These are phyloP conservation scores for Ceyx cyanopectus DNA, from an alignment of 2,113 vertebrate genomes.

Conservation along the genomic window DNA sequence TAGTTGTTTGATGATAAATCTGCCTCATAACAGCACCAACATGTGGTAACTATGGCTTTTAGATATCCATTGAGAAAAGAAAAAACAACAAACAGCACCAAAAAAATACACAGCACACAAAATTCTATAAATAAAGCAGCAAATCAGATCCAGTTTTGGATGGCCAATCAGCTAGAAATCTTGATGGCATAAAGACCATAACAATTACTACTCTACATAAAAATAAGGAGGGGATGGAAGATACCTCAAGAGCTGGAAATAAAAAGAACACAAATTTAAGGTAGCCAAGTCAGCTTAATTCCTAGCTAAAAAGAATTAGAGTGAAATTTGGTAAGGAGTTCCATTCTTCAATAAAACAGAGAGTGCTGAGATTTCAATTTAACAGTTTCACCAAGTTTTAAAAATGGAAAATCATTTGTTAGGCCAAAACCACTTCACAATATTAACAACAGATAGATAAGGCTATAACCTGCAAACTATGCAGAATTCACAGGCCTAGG, in stretches of 20 bases:
- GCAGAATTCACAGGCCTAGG: background rate
- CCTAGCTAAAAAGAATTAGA: background rate
- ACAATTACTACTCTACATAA: background rate
- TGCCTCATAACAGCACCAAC: background rate
- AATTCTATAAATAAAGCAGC: background rate
- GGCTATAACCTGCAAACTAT: background rate
- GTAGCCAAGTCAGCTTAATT: background rate
- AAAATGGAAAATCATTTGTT: background rate
- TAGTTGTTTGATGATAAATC: background rate
- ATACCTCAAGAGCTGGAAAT: background rate
- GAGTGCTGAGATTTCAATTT: background rate
- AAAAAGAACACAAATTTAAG: background rate
- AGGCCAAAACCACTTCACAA: background rate
- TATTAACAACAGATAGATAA: background rate
- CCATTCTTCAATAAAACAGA: background rate
- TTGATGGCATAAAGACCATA: fast-evolving
- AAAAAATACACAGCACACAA: too few species aligned
- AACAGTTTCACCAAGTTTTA: background rate
- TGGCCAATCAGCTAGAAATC: background rate
- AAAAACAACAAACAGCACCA: too few species aligned
- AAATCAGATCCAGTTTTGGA: background rate
- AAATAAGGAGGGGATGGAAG: background rate
- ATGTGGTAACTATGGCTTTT: background rate
- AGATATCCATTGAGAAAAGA: background rate
- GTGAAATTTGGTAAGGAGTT: background rate